Percentiles rank a stretch among this genome's conserved stretches.
phyloP scores from a whole-genome alignment of 1,140 invertebrate genomes.

The Pararge aegeria region DNA sequence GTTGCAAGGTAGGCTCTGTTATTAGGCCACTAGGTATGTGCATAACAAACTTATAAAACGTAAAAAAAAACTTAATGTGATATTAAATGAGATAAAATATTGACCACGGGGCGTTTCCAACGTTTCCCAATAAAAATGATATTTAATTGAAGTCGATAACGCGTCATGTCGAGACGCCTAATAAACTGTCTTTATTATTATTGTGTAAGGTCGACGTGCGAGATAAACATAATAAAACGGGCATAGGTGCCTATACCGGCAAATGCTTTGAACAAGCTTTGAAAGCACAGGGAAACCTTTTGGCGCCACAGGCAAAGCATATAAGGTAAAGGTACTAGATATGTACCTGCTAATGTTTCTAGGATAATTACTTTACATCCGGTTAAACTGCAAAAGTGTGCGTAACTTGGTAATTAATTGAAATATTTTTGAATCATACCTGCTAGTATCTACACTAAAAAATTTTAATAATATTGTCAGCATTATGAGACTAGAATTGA shows the following conservation, averaged over 20 bases:
- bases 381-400: no score
- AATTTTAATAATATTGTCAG: no score
- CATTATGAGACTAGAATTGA: no score
- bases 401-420: no score
- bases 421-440: no score
- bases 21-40: neutral
- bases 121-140: constrained; percentile 76
- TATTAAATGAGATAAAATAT: constrained; percentile 26
- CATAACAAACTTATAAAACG: neutral
- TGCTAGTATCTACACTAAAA: no score
- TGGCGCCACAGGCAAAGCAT: no score
- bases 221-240: constrained; percentile 56
- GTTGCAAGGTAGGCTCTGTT: neutral
- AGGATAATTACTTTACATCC: no score
- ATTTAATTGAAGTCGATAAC: constrained; percentile 78
- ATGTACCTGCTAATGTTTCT: no score
- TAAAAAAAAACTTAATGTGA: constrained; percentile 3
- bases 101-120: constrained; percentile 62
- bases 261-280: no score
- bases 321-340: no score
- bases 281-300: no score
- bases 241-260: constrained; percentile 40
- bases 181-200: constrained; percentile 77
- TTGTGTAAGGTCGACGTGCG: constrained; percentile 56
- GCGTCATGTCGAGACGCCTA: constrained; percentile 58